Conservation (phyloP, 2,797 vertebrate species). For the Poecilia picta region DNA sequence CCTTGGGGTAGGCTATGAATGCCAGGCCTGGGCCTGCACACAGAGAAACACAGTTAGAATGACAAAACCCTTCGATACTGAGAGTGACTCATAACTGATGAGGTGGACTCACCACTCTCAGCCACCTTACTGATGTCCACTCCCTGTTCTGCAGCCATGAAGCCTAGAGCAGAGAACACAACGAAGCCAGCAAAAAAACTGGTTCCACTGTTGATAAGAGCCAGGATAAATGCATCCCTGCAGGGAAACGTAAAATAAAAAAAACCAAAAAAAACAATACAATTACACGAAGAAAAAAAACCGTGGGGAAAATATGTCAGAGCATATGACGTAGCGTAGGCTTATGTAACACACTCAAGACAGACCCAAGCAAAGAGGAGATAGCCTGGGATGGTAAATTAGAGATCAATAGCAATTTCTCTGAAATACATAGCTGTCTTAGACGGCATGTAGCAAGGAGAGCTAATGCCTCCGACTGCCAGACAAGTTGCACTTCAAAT, state of each 20-base stretch:
- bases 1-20: constrained; percentile 89
- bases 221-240: constrained; percentile 85
- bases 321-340: constrained; percentile 39
- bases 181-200: constrained; percentile 89
- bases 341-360: constrained; percentile 31
- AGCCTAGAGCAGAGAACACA: constrained; percentile 87
- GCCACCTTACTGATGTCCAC: constrained; percentile 88
- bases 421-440: constrained; percentile 56
- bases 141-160: constrained; percentile 88
- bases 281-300: constrained; percentile 14
- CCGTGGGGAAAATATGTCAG: constrained; percentile 16
- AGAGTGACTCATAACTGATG: constrained; percentile 4
- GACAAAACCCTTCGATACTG: constrained; percentile 3
- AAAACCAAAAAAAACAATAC: constrained; percentile 1
- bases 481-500: neutral
- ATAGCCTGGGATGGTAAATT: constrained; percentile 25
- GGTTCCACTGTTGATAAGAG: constrained; percentile 86
- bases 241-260: constrained; percentile 6
- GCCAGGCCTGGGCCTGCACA: constrained; percentile 85
- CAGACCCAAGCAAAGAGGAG: constrained; percentile 37
- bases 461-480: constrained; percentile 2
- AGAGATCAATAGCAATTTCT: constrained; percentile 65
- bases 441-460: constrained; percentile 34
- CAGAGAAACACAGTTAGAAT: constrained; percentile 26
- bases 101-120: constrained; percentile 82